Percentiles rank a stretch among this genome's conserved stretches.
Evolutionary conservation across 2,888 invertebrate genomes (phyloP).

Genomic region (Bellardia pandia): DNA sequence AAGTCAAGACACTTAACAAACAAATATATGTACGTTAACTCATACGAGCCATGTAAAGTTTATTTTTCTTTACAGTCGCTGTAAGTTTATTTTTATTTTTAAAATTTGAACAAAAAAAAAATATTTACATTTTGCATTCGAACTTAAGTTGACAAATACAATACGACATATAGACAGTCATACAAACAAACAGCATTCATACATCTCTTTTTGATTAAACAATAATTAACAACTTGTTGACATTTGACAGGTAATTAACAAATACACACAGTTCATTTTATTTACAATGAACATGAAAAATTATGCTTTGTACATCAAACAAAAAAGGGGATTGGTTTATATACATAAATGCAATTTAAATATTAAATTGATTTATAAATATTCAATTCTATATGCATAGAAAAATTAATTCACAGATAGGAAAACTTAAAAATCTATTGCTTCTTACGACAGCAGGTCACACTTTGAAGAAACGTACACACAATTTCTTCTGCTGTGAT

Average conservation of each 20-base stretch:
- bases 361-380: slow-evolving; percentile 16
- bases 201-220: slow-evolving; percentile 66
- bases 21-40: background rate
- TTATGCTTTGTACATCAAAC: slow-evolving; percentile 22
- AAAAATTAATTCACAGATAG: background rate
- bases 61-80: background rate
- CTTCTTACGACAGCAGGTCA: too few species aligned
- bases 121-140: slow-evolving; percentile 56
- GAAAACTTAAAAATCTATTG: too few species aligned
- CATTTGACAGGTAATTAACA: slow-evolving; percentile 72
- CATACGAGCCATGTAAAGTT: slow-evolving; percentile 2
- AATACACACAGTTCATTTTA: slow-evolving; percentile 32
- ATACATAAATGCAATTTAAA: slow-evolving; percentile 24
- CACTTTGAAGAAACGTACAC: too few species aligned
- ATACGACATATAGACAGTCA: background rate
- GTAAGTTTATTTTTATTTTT: slow-evolving; percentile 36
- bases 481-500: too few species aligned
- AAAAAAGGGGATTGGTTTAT: slow-evolving; percentile 25
- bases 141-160: slow-evolving; percentile 58
- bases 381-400: background rate
- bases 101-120: slow-evolving; percentile 3
- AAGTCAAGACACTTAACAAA: slow-evolving; percentile 42
- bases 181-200: slow-evolving; percentile 5
- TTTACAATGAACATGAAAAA: slow-evolving; percentile 50
- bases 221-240: slow-evolving; percentile 67